Base-by-base conservation (phyloP, 23 tunicate genomes). In the Clavelina lepadiformis region DNA sequence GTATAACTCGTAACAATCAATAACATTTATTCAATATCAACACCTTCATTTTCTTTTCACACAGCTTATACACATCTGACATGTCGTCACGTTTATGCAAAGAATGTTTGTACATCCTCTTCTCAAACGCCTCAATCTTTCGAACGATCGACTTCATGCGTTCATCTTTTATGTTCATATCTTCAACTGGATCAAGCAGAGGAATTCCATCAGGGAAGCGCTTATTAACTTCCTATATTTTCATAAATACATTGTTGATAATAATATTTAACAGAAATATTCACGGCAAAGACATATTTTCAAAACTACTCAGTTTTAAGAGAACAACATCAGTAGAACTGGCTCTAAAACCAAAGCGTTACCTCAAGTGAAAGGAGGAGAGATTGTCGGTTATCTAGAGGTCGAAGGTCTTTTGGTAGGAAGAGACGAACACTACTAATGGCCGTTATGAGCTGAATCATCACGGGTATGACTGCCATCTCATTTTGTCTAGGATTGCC, bases 151-250 rank as follows among this genome's bases (percentile, higher is more conserved):
- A 59, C 33, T 66, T 77, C 8, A 91, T 45, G 6, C 85, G 54
- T 2, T 71, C 80, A 38, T 82, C 91, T 45, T 61, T 59, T 20
- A 89, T 78, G 31, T 54, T 52, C 79, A 89, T 72, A 46, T 91
- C 98, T 72, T 82, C 92, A 20, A 82, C 73, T 18, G 98, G 98
- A 51, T 91, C 98, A 0, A 91, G 81, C 52, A 91, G 77, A 24
- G 98, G 98, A 41, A 91, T 65, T 15, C 83, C 98, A 62, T 79
- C 82, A 18, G 86, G 96, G 52, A 79, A 88, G 2, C 96, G 75
- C 28, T 69, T 60, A 36, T 80, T 56, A 26, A 88, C 82, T 61
- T 88, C 87, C 83, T 85, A 29, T 3, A 51, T 56, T 1, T 38
- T n/a, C n/a, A n/a, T n/a, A n/a, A n/a, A n/a, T n/a, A n/a, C n/a